phyloP scores from a whole-genome alignment of 2,113 vertebrate genomes.

The Crocuta crocuta region DNA sequence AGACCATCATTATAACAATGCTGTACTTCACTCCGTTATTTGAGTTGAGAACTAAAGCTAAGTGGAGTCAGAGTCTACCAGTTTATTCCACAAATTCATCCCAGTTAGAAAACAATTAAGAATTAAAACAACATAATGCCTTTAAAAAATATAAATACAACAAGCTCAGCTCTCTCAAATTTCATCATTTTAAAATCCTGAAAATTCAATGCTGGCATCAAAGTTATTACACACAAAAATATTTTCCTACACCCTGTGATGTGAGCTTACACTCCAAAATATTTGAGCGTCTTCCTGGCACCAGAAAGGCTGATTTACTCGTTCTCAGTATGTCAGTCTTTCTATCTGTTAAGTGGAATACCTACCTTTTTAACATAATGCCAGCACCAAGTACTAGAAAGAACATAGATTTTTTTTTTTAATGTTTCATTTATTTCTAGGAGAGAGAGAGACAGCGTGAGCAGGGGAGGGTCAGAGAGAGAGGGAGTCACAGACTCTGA shows the following conservation, averaged over 20 bases:
- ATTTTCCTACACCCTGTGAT: not conserved
- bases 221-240: not conserved
- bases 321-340: not conserved
- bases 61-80: not conserved
- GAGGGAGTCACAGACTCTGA: no score
- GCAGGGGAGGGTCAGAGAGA: no score
- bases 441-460: no score
- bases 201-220: not conserved
- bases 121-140: not conserved
- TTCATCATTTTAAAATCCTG: slow-evolving; percentile 5
- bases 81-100: not conserved
- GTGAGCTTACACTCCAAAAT: not conserved
- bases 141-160: not conserved
- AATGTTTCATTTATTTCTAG: no score
- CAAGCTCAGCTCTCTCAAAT: not conserved
- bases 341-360: not conserved
- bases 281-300: not conserved
- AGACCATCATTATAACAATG: not conserved
- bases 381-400: not conserved
- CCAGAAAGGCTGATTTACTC: slow-evolving; percentile 12
- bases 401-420: not conserved
- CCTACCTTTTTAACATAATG: not conserved
- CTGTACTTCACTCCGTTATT: not conserved
- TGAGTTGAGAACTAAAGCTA: not conserved
- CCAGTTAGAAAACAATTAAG: not conserved